A percentile compares a stretch with the other conserved stretches of the same genome.
Conservation (phyloP, 2,113 vertebrate species). For the Rhadina sibilatrix region DNA sequence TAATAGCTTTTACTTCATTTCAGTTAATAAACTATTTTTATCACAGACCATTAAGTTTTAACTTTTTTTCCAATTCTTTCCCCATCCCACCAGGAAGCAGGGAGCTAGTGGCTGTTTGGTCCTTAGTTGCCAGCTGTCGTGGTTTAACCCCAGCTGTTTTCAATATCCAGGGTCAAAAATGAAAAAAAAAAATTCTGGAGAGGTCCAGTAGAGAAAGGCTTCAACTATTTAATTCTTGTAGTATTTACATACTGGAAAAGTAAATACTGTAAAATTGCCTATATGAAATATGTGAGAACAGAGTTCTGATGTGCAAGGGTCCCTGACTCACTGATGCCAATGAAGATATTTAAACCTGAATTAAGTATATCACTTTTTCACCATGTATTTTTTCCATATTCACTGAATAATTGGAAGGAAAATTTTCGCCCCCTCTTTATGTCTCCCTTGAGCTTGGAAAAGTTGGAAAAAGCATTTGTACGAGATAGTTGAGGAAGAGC, state of each 20-base stretch:
- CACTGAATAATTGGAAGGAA: neutral
- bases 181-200: neutral
- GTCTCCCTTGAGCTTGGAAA: neutral
- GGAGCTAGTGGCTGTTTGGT: neutral
- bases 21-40: neutral
- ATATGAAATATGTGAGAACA: neutral
- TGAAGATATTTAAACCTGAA: neutral
- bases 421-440: neutral
- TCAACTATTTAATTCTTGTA: neutral
- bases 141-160: neutral
- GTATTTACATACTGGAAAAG: neutral
- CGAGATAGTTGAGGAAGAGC: neutral
- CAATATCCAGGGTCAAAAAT: neutral
- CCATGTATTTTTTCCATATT: neutral
- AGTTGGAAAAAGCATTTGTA: neutral
- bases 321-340: neutral
- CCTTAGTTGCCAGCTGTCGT: neutral
- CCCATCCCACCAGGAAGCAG: neutral
- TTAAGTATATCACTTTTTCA: neutral
- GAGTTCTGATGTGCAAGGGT: neutral
- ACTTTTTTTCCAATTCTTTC: neutral
- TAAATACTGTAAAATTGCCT: neutral
- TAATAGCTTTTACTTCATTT: neutral
- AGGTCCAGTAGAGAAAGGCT: neutral
- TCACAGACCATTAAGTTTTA: neutral